Evolutionary conservation across 2,888 invertebrate genomes (phyloP), one percentile per base, ranked within the genome.

Genomic region (Xanthostigma xanthostigma): DNA sequence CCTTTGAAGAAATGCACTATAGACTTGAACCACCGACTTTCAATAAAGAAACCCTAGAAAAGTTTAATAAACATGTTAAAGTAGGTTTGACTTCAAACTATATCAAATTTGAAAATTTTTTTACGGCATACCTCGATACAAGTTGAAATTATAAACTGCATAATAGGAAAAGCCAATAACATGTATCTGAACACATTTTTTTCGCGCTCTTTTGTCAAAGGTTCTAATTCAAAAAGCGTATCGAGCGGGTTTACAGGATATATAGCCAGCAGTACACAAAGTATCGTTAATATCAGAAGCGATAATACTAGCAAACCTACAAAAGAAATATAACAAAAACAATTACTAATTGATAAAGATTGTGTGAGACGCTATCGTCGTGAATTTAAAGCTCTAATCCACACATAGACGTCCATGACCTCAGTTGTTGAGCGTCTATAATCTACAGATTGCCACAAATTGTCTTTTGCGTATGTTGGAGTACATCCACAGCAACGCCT

Each of bases 281-380:
- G 71, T 3, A 65, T 64, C 0, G 74, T 67, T 56, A 83, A 72
- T 1, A 72, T 59, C 8, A 78, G 51, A 9, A 81, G 60, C 10
- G 77, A 72, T 9, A 70, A 51, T 49, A 84, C 66, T 64, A 85
- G 77, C 56, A 70, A 72, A 56, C 72, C 80, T 80, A 65, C 37
- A 66, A 63, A 52, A 50, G 41, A 55, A 49, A 55, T 27, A 42
- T 38, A 51, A 49, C 47, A 27, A 49, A 50, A 51, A 41, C 9
- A 14, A 9, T 4, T 12, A 44, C 14, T 13, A 27, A 3, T 41
- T 2, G 2, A 1, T 11, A 6, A 10, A 3, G 5, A 9, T 14
- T n/a, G 3, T 6, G 10, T 17, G 27, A 27, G 27, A 27, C 6
- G 27, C 27, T 6, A 27, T 6, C 6, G 27, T 6, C 5, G 27